Evolutionary conservation across 2,888 invertebrate species (phyloP).

Genomic region (Gibbula magus): DNA sequence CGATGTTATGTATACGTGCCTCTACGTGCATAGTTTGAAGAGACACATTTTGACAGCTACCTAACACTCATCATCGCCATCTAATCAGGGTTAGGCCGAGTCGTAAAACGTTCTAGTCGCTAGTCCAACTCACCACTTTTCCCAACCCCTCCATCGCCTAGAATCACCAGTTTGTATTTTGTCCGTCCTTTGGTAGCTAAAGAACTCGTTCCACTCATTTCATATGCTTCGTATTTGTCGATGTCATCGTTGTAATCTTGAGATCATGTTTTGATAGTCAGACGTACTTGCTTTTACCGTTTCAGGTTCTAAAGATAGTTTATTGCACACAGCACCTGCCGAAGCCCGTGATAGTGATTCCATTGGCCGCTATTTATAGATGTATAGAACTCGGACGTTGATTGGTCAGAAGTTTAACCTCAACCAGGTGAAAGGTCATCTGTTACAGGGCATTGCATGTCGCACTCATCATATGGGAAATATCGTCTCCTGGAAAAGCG

Average conservation of each 20-base stretch:
- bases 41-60: not conserved
- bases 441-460: not conserved
- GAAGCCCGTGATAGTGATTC: not conserved
- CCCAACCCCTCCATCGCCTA: constrained; percentile 94
- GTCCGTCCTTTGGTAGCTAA: constrained; percentile 36
- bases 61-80: not conserved
- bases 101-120: no score
- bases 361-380: not conserved
- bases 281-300: not conserved
- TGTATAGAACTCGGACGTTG: not conserved
- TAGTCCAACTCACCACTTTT: constrained; percentile 83
- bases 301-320: constrained; percentile 3
- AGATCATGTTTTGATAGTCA: not conserved
- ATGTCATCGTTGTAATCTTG: not conserved
- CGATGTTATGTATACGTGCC: no score
- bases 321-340: constrained; percentile 11
- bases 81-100: not conserved
- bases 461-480: no score
- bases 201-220: constrained; percentile 14
- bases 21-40: no score
- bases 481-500: no score
- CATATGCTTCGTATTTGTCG: not conserved
- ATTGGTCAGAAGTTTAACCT: constrained; percentile 5
- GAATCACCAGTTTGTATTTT: constrained; percentile 89
- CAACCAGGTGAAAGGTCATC: not conserved